Conservation (phyloP, 2,797 vertebrate genomes). For the Micropoecilia bifurca region DNA sequence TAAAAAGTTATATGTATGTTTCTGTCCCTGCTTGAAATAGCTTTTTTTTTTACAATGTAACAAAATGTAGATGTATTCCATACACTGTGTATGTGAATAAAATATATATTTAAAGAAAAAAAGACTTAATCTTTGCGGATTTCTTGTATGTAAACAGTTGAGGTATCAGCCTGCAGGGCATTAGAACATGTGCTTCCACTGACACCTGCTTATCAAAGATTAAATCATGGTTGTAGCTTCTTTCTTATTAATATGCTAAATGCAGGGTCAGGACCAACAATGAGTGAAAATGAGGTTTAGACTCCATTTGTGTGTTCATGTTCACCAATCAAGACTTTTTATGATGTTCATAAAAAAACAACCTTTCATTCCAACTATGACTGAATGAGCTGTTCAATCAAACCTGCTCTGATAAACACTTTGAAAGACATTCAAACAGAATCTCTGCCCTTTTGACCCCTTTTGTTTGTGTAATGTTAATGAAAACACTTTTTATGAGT, state of each 20-base stretch:
- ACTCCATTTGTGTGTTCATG: neutral
- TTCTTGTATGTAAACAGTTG: neutral
- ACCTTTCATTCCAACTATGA: neutral
- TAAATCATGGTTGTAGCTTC: neutral
- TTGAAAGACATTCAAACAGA: neutral
- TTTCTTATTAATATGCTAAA: neutral
- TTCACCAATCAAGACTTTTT: neutral
- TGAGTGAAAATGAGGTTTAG: neutral
- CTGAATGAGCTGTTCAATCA: neutral
- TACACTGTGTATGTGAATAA: no score
- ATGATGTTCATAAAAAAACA: neutral
- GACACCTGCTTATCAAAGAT: neutral
- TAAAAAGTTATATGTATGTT: no score
- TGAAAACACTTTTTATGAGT: constrained; percentile 5
- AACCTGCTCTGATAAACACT: neutral
- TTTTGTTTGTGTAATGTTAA: constrained; percentile 10
- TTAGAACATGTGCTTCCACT: neutral
- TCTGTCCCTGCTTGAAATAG: no score
- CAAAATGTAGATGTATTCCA: no score
- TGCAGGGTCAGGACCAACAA: neutral
- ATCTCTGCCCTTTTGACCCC: neutral
- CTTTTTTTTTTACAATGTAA: no score
- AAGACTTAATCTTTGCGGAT: neutral
- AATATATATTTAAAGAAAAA: no score
- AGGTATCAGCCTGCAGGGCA: neutral